Base-by-base conservation (phyloP, 1,140 invertebrate genomes). In the Plectus sambesii region DNA sequence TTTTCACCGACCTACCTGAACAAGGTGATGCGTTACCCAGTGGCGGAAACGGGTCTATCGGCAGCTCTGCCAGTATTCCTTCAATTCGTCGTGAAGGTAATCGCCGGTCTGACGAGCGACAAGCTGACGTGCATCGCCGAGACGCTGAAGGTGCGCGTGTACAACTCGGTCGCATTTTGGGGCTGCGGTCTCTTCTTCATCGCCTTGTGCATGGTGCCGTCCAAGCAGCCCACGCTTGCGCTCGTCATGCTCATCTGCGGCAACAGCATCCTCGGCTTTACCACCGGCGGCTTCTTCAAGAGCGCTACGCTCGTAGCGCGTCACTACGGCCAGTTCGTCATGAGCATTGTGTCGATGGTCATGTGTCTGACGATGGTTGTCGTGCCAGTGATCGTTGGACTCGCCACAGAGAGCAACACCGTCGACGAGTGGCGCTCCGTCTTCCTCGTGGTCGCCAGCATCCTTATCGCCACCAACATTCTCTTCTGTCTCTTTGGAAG, bases 1-100 rank as follows among this genome's bases (percentile, higher is more conserved):
- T 51, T 44, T 37, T 47, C 49, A 4, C 49, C 49, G 3, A 51
- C 49, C 26, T 51, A 51, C 26, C 42, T 51, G 12, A 38, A 51
- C 35, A 51, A 51, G 35, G 42, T 51, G 3, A 26, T 51, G 15
- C 42, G 49, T 27, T 51, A 46, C 30, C 42, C 49, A 38, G 49
- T 51, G 8, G 23, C 44, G 42, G 43, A 44, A 22, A 51, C 49
- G 1, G 49, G 49, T 4, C 30, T 41, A n/a, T 51, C 38, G 35
- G 39, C 37, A 20, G 49, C 49, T 20, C 30, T 51, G 20, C 49
- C 49, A 12, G 42, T 46, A 37, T 33, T 51, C 4, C 39, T 51
- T 36, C 44, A 42, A 4, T 38, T 41, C 6, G 17, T 51, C 33
- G 29, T 51, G 3, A 51, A 51, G 30, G 30, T 51, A 5, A 33